These are phyloP conservation scores for Dunckerocampus dactyliophorus DNA, from an alignment of 2,113 vertebrate species.

Conservation along the genomic window DNA sequence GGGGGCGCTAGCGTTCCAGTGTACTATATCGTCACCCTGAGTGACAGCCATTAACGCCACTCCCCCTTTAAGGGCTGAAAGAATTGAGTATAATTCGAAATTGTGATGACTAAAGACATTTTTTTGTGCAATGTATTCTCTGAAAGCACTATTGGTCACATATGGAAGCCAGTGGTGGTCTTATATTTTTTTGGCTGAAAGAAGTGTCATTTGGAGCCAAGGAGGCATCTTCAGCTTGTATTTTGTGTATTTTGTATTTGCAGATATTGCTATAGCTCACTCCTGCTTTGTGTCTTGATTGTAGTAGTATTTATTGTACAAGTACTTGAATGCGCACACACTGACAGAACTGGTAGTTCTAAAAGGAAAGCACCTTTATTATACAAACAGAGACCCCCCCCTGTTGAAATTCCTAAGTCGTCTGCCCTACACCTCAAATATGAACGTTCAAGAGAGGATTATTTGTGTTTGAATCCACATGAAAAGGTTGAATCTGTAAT, in stretches of 20 bases:
- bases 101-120: background rate
- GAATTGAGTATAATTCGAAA: no score
- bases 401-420: constrained; percentile 35
- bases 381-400: constrained; percentile 6
- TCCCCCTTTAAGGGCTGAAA: no score
- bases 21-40: no score
- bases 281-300: constrained; percentile 48
- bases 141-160: no score
- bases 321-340: constrained; percentile 7
- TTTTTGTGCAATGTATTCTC: no score
- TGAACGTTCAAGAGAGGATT: constrained; percentile 40
- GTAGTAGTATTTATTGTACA: constrained; percentile 16
- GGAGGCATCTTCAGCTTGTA: background rate
- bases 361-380: constrained; percentile 17
- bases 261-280: constrained; percentile 40
- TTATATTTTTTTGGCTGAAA: background rate
- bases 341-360: constrained; percentile 7
- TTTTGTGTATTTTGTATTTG: background rate
- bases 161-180: constrained; percentile 17
- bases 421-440: constrained; percentile 54
- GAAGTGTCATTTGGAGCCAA: background rate
- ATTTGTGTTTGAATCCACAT: constrained; percentile 57
- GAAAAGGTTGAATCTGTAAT: constrained; percentile 21
- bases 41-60: no score
- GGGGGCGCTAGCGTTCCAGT: no score